Evolutionary conservation across 2,113 vertebrate genomes (phyloP).

Genomic region (Dissostichus mawsoni): DNA sequence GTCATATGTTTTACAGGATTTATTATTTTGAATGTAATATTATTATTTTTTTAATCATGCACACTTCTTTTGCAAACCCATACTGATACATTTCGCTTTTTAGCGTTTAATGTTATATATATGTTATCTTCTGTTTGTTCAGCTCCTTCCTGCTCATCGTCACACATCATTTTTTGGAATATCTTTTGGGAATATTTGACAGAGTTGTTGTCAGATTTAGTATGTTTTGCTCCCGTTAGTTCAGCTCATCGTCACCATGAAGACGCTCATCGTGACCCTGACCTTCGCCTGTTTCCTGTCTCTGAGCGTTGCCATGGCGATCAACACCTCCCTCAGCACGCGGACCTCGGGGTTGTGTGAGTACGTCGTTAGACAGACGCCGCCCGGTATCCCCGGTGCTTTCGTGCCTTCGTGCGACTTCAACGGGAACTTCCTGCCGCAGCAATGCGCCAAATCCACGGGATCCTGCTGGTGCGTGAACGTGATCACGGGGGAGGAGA

Average conservation of each 20-base stretch:
- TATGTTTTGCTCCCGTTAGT: too few relatives aligned
- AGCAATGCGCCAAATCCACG: constrained; percentile 23
- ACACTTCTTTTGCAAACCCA: too few relatives aligned
- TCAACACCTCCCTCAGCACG: fast-evolving
- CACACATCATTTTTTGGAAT: too few relatives aligned
- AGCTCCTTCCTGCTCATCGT: too few relatives aligned
- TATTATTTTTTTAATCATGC: too few relatives aligned
- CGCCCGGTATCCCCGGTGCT: fast-evolving
- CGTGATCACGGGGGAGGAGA: constrained; percentile 11
- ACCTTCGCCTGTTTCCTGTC: not conserved
- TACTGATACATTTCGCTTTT: too few relatives aligned
- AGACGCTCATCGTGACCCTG: not conserved
- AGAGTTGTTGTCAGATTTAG: too few relatives aligned
- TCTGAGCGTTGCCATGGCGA: fast-evolving
- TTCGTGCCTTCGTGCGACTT: constrained; percentile 34
- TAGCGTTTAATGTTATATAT: too few relatives aligned
- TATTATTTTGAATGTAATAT: too few relatives aligned
- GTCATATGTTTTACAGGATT: too few relatives aligned
- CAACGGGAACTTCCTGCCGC: not conserved
- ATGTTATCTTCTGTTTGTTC: too few relatives aligned
- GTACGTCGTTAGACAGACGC: fast-evolving
- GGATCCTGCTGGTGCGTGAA: constrained; percentile 60
- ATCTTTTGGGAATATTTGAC: too few relatives aligned
- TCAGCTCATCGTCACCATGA: constrained; percentile 8
- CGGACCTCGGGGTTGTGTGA: not conserved